Evolutionary conservation across 1,140 invertebrate species (phyloP), one percentile per base, ranked within the genome.

Genomic region (Bombyx mandarina): DNA sequence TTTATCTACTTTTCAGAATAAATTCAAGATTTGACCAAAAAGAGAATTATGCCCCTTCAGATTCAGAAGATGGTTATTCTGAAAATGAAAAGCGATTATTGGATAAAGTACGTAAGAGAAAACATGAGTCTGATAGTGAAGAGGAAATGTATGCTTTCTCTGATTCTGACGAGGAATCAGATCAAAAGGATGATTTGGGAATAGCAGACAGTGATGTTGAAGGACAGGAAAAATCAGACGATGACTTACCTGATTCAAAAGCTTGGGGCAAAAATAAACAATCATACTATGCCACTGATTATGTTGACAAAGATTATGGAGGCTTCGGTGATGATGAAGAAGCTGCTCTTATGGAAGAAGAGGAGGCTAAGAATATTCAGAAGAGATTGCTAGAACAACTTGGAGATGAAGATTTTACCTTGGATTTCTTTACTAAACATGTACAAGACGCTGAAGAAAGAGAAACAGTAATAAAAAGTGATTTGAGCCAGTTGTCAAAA

Each of bases 211-310:
- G 92, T 79, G 93, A 95, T 82, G 91, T 93, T 45, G 93, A 95
- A 81, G 92, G 90, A 0, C 90, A 91, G 66, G 83, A 90, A 57
- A 89, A 91, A 56, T 92, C 92, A 63, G 90, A 92, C 64, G 91
- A 93, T 73, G 88, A 91, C 66, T 82, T 97, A 48, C 95, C 95
- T 6, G 91, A 96, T 80, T 89, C 90, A 8, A 93, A 93, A 88
- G 94, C 95, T 18, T 98, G 97, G 96, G 96, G 96, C 8, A 92
- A 92, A 68, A 93, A 93, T 60, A 94, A 93, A 65, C 91, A 86
- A 65, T 89, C 90, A 47, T 98, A 93, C 82, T 97, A 96, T 82
- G 92, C 93, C 49, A 95, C 96, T 1, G 95, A 97, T 89, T 97
- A 95, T 85, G 92, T 96, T 10, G 95, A 97, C 89, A 90, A 93